phyloP scores from a whole-genome alignment of 2,113 vertebrate genomes.

The Melanocharis versteri region DNA sequence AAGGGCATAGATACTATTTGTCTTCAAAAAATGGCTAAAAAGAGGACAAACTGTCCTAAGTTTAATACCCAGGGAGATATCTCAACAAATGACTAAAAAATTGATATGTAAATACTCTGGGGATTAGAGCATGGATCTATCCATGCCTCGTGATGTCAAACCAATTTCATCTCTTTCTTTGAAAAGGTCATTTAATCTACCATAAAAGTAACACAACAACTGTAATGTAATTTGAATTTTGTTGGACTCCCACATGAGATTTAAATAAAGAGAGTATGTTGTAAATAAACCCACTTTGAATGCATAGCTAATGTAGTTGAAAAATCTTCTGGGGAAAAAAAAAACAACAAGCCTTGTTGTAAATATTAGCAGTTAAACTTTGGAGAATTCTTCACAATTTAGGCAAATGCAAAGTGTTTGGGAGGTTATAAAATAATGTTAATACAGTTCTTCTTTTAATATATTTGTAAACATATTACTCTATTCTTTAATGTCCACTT shows the following conservation, averaged over 20 bases:
- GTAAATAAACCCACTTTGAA: background rate
- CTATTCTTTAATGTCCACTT: background rate
- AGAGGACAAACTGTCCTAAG: background rate
- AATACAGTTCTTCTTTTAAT: background rate
- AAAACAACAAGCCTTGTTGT: rapidly evolving
- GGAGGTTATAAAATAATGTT: background rate
- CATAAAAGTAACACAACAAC: background rate
- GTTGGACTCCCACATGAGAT: background rate
- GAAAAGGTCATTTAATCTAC: slow-evolving; percentile 8
- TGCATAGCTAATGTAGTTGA: rapidly evolving
- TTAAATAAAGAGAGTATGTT: background rate
- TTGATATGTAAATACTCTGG: background rate
- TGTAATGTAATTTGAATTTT: background rate
- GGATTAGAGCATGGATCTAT: background rate
- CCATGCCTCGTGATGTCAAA: background rate
- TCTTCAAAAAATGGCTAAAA: background rate
- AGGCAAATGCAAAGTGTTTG: background rate
- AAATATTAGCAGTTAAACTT: background rate
- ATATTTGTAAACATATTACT: background rate
- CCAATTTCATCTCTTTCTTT: background rate
- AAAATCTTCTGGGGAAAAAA: background rate
- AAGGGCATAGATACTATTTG: background rate
- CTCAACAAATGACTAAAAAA: background rate
- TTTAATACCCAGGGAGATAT: background rate
- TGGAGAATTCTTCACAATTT: background rate